These are phyloP conservation scores for Agriopis leucophaearia DNA, from an alignment of 2,888 invertebrate species.

Conservation along the genomic window DNA sequence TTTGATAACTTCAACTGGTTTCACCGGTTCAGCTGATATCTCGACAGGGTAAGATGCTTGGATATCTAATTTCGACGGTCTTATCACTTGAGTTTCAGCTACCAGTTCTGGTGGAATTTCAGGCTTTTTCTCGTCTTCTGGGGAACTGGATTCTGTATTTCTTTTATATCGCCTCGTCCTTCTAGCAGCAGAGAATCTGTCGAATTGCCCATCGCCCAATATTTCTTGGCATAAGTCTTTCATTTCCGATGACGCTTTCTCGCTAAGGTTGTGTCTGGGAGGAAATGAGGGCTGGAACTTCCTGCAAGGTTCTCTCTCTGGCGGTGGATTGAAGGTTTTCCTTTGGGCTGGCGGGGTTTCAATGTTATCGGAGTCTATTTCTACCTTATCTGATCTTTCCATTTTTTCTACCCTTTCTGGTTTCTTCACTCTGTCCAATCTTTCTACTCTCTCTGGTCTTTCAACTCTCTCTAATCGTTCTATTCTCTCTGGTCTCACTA, in stretches of 20 bases:
- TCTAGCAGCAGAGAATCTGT: conserved; percentile 93
- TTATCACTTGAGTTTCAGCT: conserved; percentile 84
- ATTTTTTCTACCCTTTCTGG: conserved; percentile 37
- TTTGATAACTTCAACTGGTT: conserved; percentile 70
- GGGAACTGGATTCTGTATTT: conserved; percentile 86
- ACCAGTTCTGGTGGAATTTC: conserved; percentile 74
- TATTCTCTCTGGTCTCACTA: conserved; percentile 2
- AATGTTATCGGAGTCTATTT: conserved; percentile 96
- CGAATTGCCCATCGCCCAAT: conserved; percentile 92
- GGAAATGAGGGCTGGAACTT: conserved; percentile 77
- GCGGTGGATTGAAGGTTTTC: conserved; percentile 88
- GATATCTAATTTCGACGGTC: conserved; percentile 82
- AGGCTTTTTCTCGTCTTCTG: conserved; percentile 85
- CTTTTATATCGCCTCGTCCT: conserved; percentile 93
- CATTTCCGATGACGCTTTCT: conserved; percentile 74
- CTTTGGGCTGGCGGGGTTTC: conserved; percentile 95
- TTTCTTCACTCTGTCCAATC: background rate
- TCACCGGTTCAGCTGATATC: conserved; percentile 68
- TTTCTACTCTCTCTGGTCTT: conserved; percentile 86
- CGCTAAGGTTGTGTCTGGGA: conserved; percentile 56
- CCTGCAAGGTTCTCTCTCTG: conserved; percentile 87
- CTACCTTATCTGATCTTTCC: conserved; percentile 88
- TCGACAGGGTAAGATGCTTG: conserved; percentile 84
- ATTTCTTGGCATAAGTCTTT: conserved; percentile 82
- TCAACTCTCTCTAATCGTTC: background rate